Evolutionary conservation across 2,888 invertebrate genomes (phyloP), one percentile per base, ranked within the genome.

Genomic region (Fragum sueziense): DNA sequence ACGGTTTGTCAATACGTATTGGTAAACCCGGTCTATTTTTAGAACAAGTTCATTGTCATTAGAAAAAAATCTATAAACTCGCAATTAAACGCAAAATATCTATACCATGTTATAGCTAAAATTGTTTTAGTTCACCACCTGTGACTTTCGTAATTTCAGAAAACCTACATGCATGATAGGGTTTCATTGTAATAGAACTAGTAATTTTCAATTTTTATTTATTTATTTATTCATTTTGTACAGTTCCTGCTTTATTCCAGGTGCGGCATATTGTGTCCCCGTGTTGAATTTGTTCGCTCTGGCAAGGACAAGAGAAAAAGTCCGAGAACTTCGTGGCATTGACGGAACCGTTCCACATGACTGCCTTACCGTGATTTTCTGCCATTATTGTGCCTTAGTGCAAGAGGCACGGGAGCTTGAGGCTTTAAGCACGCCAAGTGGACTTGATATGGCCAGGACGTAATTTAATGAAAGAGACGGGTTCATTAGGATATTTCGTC

Each of bases 301-400:
- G n/a, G 65, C 65, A 6, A 37, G 65, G 31, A 65, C 65, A 4
- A 37, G 65, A 41, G 41, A 65, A 41, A 37, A 27, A 41, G 65
- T 65, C 11, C 65, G 65, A 41, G 65, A 65, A 65, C 65, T 65
- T 3, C 65, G 65, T 3, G 65, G 65, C 1, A 65, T 65, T 27
- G 65, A 65, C 41, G 65, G 65, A 41, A 65, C 65, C 22, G 9
- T 65, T 65, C 41, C 65, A 17, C n/a, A 65, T 41, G 65, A 65
- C 65, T 65, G 65, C 41, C 65, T 65, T 0, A 27, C 47, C 27
- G 65, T 65, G 0, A 65, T 65, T 7, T 65, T 65, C 25, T 65
- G 65, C 41, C 37, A 65, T n/a, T 20, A 37, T n/a, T 65, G 65
- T 41, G 22, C 65, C 14, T 41, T 65, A 20, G 41, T 65, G 2